A percentile compares a stretch with the other conserved stretches of the same genome.
These are phyloP conservation scores for Kuschelorhynchus macadamiae DNA, from an alignment of 2,888 invertebrate genomes.

Conservation along the genomic window DNA sequence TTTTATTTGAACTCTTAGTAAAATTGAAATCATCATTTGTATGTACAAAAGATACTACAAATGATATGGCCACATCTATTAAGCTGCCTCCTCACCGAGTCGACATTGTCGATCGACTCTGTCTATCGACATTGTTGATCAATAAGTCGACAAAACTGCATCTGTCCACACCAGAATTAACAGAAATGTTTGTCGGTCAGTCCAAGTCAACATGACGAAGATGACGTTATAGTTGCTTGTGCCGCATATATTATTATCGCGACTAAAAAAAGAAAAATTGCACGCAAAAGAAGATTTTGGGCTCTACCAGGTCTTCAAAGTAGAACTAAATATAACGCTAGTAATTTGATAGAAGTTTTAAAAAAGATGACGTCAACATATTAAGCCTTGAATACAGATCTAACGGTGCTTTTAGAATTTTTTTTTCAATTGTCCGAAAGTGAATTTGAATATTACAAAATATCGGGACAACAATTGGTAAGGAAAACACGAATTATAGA, in stretches of 20 bases:
- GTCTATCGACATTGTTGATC: conserved; percentile 14
- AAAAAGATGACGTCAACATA: conserved; percentile 38
- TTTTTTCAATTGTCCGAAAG: conserved; percentile 19
- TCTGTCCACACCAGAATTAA: conserved; percentile 16
- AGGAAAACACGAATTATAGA: conserved; percentile 29
- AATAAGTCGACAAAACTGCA: conserved; percentile 1
- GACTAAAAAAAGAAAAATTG: conserved; percentile 27
- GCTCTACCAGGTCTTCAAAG: conserved; percentile 36
- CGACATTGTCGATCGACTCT: conserved; percentile 27
- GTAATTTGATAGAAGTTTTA: conserved; percentile 30
- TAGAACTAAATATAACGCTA: conserved; percentile 27
- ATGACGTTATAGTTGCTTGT: conserved; percentile 28
- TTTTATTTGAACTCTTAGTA: too few species aligned
- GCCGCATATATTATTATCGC: conserved; percentile 34
- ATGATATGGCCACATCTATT: too few species aligned
- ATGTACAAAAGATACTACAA: too few species aligned
- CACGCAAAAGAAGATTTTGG: conserved; percentile 35
- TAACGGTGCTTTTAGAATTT: conserved; percentile 35
- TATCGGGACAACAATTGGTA: conserved; percentile 29
- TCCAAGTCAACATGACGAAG: conserved; percentile 33
- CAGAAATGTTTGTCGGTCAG: conserved; percentile 29
- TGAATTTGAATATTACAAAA: conserved; percentile 37
- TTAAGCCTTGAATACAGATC: conserved; percentile 39
- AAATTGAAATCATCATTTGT: too few species aligned
- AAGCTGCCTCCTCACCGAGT: conserved; percentile 25